Base-by-base conservation (phyloP, 37 sponge, comb jelly and placozoan genomes). In the Tethya wilhelma region DNA sequence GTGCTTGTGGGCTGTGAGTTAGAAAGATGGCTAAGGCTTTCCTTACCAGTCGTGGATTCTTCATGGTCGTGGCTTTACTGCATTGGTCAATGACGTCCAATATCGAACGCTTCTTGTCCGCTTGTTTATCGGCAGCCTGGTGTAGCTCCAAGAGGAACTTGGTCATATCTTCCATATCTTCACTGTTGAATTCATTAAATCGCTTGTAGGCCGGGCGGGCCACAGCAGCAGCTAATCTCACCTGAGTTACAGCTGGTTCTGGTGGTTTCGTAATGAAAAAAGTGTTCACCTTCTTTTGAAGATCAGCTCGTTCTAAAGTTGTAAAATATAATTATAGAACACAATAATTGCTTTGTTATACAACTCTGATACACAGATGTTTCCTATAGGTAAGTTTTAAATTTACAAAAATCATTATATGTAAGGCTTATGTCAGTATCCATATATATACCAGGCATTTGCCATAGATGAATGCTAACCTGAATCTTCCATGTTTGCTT, bases 1-100 rank as follows among this genome's bases (percentile, higher is more conserved):
- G 71, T 4, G 71, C 71, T 2, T 71, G 11, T 39, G 38, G n/a
- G 49, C 14, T 71, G 30, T 71, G 71, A 1, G 71, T 71, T 30
- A 71, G 42, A 30, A 71, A 71, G 3, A 71, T 41, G 4, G 30
- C 71, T 1, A 71, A 46, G 19, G 71, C 71, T 17, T 23, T 4
- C 29, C 41, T 38, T 4, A 71, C 71, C 25, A 71, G 14, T 2
- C 30, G 2, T 2, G 71, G 71, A 39, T 71, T 71, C 66, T 33
- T 9, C 4, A 33, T 64, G n/a, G n/a, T n/a, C n/a, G n/a, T n/a
- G n/a, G n/a, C n/a, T 31, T 31, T 64, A 4, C 4, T 2, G 2
- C 19, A 33, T 28, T 33, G 26, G 2, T 4, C 32, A 31, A 4
- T 7, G 2, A 30, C 4, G 34, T 31, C 31, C 66, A 29, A 20